Evolutionary conservation across 1,140 invertebrate species (phyloP).

Genomic region (Zaprionus capensis): DNA sequence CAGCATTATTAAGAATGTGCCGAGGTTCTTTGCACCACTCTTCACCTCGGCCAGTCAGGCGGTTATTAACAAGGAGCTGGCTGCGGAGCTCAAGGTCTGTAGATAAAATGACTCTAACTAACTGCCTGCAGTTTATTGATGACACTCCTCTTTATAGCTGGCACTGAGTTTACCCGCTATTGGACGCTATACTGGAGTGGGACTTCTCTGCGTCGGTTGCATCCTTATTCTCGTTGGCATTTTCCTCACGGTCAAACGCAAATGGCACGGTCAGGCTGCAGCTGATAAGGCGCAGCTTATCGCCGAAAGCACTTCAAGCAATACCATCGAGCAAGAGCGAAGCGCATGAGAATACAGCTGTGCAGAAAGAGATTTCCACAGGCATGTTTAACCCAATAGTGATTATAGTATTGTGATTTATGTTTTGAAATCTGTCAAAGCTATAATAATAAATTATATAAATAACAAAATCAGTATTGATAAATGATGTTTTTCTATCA

Average conservation of each 20-base stretch:
- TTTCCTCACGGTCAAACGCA: constrained; percentile 56
- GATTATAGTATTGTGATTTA: constrained; percentile 3
- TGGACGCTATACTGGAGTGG: constrained; percentile 65
- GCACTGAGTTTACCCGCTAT: constrained; percentile 62
- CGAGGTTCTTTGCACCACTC: constrained; percentile 73
- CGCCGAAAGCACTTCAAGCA: background rate
- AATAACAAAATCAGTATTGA: background rate
- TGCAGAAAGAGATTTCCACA: background rate
- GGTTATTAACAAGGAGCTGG: constrained; percentile 53
- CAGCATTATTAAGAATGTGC: constrained; percentile 66
- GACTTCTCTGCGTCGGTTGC: constrained; percentile 57
- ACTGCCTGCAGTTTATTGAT: constrained; percentile 3
- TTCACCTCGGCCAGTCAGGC: constrained; percentile 71
- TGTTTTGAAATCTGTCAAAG: background rate
- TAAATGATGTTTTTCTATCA: no score
- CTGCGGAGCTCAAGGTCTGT: constrained; percentile 62
- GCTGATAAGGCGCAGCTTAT: constrained; percentile 51
- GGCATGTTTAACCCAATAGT: background rate
- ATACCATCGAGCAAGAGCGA: background rate
- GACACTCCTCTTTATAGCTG: constrained; percentile 45
- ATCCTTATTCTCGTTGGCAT: constrained; percentile 54
- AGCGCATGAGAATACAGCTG: background rate
- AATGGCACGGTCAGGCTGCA: constrained; percentile 63
- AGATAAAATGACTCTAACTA: background rate
- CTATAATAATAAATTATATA: background rate